phyloP scores from a whole-genome alignment of 2,797 vertebrate species.

The Chiroxiphia lanceolata region DNA sequence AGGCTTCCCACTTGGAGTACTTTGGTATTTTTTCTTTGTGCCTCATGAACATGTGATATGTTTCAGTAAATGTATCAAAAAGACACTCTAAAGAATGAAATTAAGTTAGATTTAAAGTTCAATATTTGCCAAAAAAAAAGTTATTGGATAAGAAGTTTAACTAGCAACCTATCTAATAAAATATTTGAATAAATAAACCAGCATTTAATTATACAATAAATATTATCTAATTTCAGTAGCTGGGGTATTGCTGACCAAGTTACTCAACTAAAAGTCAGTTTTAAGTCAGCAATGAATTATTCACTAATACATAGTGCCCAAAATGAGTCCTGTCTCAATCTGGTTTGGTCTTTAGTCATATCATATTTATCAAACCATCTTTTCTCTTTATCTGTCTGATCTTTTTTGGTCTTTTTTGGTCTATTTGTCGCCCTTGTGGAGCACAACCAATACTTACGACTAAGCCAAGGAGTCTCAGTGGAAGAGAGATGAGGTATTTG shows the following conservation, averaged over 20 bases:
- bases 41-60: background rate
- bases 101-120: background rate
- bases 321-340: background rate
- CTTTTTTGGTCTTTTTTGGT: background rate
- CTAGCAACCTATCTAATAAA: background rate
- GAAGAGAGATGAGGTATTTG: background rate
- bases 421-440: background rate
- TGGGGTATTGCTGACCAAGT: background rate
- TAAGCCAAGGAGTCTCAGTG: background rate
- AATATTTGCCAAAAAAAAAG: background rate
- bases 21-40: background rate
- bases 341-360: background rate
- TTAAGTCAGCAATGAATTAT: background rate
- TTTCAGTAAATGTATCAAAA: background rate
- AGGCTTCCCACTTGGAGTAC: background rate
- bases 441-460: background rate
- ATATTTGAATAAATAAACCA: background rate
- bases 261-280: background rate
- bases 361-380: background rate
- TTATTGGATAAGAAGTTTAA: background rate
- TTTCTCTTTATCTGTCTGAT: background rate
- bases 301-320: background rate
- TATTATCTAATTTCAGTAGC: background rate
- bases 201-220: background rate
- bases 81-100: background rate